Evolutionary conservation across 2,113 vertebrate genomes (phyloP).

Genomic region (Nibea coibor): DNA sequence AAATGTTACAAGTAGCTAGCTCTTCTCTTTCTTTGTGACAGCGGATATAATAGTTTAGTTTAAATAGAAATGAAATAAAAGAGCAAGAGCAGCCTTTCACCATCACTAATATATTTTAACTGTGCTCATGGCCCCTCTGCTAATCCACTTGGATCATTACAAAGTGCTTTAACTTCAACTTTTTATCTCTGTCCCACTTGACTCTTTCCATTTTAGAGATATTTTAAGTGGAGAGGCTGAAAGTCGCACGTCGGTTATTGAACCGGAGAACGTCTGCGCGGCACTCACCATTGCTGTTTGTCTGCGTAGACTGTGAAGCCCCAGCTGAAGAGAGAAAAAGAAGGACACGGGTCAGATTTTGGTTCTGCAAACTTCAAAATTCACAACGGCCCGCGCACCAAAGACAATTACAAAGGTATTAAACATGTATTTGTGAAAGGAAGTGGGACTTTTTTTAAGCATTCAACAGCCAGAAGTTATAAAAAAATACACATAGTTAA

Average conservation of each 20-base stretch:
- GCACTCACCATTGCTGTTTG: conserved; percentile 95
- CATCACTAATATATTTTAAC: background rate
- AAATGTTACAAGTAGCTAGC: background rate
- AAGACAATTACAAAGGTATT: background rate
- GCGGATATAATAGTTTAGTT: no score
- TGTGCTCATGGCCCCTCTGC: background rate
- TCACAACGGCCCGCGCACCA: background rate
- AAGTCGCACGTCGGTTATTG: conserved; percentile 21
- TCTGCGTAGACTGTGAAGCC: conserved; percentile 92
- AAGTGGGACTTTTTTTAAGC: background rate
- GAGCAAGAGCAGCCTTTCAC: background rate
- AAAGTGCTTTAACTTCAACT: conserved; percentile 1
- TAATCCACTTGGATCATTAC: conserved; percentile 10
- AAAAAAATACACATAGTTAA: background rate
- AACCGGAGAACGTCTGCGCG: background rate
- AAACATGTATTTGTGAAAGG: background rate
- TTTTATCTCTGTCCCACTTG: conserved; percentile 1
- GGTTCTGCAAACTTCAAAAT: conserved; percentile 1
- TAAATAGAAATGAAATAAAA: background rate
- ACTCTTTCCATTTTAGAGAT: conserved; percentile 13
- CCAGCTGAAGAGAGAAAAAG: conserved; percentile 86
- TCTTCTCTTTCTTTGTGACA: background rate
- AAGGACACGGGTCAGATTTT: conserved; percentile 38
- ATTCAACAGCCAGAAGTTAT: background rate
- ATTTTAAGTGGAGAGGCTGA: conserved; percentile 13